Conservation (phyloP, 2,888 invertebrate genomes). For the Trichogramma dendrolimi region DNA sequence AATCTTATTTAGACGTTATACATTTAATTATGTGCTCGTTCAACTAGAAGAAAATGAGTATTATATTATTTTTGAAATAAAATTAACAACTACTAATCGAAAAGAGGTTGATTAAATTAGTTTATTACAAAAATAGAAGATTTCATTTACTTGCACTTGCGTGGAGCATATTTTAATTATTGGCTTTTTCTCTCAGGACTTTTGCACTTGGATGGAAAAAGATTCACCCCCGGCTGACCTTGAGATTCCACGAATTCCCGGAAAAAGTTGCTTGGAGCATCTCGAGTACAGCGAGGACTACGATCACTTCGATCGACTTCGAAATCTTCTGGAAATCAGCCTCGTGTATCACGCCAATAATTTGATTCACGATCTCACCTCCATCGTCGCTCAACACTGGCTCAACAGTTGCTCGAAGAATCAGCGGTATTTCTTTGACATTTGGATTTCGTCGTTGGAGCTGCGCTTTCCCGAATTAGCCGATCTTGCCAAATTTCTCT, state of each 20-base stretch:
- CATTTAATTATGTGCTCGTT: no score
- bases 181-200: constrained; percentile 34
- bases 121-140: no score
- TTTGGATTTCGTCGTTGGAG: constrained; percentile 39
- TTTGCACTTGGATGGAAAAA: constrained; percentile 39
- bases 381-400: constrained; percentile 36
- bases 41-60: no score
- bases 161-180: no score
- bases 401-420: constrained; percentile 12
- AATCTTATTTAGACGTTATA: no score
- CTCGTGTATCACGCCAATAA: constrained; percentile 38
- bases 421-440: constrained; percentile 34
- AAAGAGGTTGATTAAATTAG: no score
- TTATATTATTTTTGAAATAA: no score
- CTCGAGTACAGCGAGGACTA: no score
- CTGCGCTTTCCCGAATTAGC: constrained; percentile 33
- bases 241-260: constrained; percentile 30
- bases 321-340: constrained; percentile 39
- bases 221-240: constrained; percentile 28
- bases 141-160: no score
- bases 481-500: constrained; percentile 24
- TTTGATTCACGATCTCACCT: constrained; percentile 34
- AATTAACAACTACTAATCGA: no score
- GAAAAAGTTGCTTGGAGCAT: constrained; percentile 32
- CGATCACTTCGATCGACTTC: constrained; percentile 29